Evolutionary conservation across 2,113 vertebrate species (phyloP).

Genomic region (Hepsetus odoe): DNA sequence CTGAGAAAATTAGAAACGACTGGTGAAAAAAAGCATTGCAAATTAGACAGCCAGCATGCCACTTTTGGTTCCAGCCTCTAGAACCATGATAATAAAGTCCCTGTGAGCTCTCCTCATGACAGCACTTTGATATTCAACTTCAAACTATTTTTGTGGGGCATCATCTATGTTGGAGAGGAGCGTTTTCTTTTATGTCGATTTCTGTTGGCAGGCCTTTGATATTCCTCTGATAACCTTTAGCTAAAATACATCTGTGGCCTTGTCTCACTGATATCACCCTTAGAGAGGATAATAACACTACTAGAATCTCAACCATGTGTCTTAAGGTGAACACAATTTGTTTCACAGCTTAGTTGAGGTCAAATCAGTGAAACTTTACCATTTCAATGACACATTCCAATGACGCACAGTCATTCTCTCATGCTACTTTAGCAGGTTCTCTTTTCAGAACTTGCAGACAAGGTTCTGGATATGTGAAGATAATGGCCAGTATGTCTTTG

Average conservation of each 20-base stretch:
- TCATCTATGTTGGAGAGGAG: constrained; percentile 6
- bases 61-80: neutral
- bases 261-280: constrained; percentile 4
- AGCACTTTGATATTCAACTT: neutral
- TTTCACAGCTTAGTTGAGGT: neutral
- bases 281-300: neutral
- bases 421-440: neutral
- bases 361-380: neutral
- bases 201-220: constrained; percentile 58
- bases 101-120: neutral
- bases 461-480: neutral
- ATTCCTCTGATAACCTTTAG: constrained; percentile 67
- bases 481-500: neutral
- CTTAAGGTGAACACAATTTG: neutral
- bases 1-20: neutral
- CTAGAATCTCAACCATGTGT: neutral
- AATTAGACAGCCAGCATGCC: neutral
- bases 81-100: neutral
- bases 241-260: constrained; percentile 41
- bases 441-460: neutral
- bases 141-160: constrained; percentile 41
- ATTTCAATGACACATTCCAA: neutral
- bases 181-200: constrained; percentile 55
- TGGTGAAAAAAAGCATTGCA: neutral
- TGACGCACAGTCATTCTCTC: neutral